Base-by-base conservation (phyloP, 2,113 vertebrate genomes). In the Brachypodius melanocephalos region DNA sequence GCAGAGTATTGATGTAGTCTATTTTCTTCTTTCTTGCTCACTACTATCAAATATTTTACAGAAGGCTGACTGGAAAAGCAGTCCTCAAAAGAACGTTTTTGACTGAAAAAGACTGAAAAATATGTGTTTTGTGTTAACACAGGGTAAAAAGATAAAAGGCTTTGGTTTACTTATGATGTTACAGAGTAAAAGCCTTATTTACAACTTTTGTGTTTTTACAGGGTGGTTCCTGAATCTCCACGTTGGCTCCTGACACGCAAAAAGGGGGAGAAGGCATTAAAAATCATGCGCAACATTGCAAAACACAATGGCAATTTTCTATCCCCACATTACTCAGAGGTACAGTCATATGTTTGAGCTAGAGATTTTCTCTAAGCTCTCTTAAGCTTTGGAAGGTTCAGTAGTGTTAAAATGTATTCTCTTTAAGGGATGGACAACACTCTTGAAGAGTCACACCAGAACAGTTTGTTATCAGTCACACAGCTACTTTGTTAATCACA, bases 191-290 rank as follows among this genome's bases (percentile, higher is more conserved):
- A 3, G 12, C 51, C 16, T 82, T 69, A 62, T 42, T 89, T 61
- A 31, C 22, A 15, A 32, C 17, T 52, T 93, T 19, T 68, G 25
- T 84, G 14, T 55, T 96, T 88, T 74, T 38, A 38, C 95, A 99
- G 99, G 99, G 97, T 98, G 46, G 98, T 99, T 89, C 99, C 99
- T 3, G 99, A 99, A 61, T 99, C 99, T 89, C 99, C 99, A 10
- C 97, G 99, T n/a, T 99, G 99, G 99, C 98, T 99, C 25, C 96
- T 99, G 46, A 99, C 98, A 36, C 98, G 99, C 73, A 99, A 98
- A 83, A 97, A 98, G 51, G 98, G 97, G 52, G 89, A 97, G 14
- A 95, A 98, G 95, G 99, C 99, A 3, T 71, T 99, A 76, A 90
- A 98, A 92, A 98, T 99, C 88, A 98, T 99, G 17, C 97, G 96